Evolutionary conservation across 2,113 vertebrate genomes (phyloP).

Genomic region (Sylvilagus bachmani): DNA sequence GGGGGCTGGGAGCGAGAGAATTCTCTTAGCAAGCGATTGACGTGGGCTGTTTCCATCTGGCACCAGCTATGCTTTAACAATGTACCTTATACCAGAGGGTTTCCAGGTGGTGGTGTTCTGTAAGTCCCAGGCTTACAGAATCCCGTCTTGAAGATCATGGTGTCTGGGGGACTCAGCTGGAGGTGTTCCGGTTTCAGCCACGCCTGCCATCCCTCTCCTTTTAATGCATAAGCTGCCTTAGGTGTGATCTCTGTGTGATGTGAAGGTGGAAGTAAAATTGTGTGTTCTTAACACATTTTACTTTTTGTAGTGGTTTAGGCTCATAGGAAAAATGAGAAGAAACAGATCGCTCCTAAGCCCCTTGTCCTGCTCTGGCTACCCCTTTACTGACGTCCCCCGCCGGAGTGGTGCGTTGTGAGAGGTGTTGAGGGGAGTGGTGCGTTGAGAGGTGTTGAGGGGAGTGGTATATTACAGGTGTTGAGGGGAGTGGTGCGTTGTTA

Average conservation of each 20-base stretch:
- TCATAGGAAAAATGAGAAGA: too few species aligned
- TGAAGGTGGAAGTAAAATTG: too few species aligned
- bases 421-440: too few species aligned
- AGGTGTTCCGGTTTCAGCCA: neutral
- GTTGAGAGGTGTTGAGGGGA: too few species aligned
- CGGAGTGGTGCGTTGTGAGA: too few species aligned
- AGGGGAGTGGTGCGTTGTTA: too few species aligned
- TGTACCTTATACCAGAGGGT: neutral
- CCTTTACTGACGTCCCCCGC: too few species aligned
- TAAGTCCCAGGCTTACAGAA: neutral
- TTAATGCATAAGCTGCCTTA: neutral
- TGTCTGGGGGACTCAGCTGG: neutral
- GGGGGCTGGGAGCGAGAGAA: neutral
- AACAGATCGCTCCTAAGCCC: too few species aligned
- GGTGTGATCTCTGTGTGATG: neutral
- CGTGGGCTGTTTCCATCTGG: conserved; percentile 60
- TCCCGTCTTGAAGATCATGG: neutral
- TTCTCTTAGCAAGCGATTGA: conserved; percentile 27
- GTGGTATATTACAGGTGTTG: too few species aligned
- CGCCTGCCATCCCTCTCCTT: neutral
- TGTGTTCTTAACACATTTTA: too few species aligned
- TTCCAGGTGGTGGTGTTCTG: neutral
- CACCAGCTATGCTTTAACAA: conserved; percentile 36
- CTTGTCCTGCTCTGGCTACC: too few species aligned
- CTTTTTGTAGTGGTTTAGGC: too few species aligned